A percentile compares a stretch with the other conserved stretches of the same genome.
Conservation (phyloP, 1,140 invertebrate species). For the Bombyx mori region ASM3026992v2 NC_085117.1:2476501-2477000, state of each 20-base stretch:
- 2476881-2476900: not conserved
- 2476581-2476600: too few relatives aligned
- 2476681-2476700: not conserved
- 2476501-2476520: too few relatives aligned
- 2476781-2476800: not conserved
- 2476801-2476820: not conserved
- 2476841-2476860: not conserved
- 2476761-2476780: not conserved
- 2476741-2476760: too few relatives aligned
- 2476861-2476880: not conserved
- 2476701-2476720: not conserved
- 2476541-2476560: too few relatives aligned
- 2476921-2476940: not conserved
- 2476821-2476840: not conserved
- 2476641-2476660: not conserved
- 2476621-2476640: too few relatives aligned
- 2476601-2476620: too few relatives aligned
- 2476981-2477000: too few relatives aligned
- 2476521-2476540: too few relatives aligned
- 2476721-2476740: too few relatives aligned
- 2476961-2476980: too few relatives aligned
- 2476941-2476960: not conserved
- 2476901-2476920: not conserved
- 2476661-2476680: not conserved
- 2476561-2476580: too few relatives aligned